Base-by-base conservation (phyloP, 2,888 invertebrate species). In the Melieria omissa region DNA sequence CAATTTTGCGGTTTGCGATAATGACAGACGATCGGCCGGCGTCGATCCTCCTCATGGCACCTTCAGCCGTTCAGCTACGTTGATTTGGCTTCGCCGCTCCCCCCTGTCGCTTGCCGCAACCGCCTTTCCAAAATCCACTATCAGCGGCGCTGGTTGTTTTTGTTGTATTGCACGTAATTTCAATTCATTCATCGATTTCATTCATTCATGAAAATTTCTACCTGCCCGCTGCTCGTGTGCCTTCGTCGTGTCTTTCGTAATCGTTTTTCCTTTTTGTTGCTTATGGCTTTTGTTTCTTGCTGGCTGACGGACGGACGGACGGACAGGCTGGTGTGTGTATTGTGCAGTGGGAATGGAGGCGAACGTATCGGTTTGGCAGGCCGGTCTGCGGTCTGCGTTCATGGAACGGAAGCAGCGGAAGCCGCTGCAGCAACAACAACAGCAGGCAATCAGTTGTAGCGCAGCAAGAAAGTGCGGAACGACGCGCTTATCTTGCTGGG, bases 111-210 rank as follows among this genome's bases (percentile, higher is more conserved):
- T 57, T 12, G 29, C 29, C 29, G 29, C 29, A 29, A 29, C 29
- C 2, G 29, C 29, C 29, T 44, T 66, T 49, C 47, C 42, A 58
- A 58, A 29, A 3, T 42, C 5, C 10, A 16, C 58, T 10, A 58
- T 8, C 14, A n/a, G 9, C 63, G 14, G 60, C 58, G 57, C 45
- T 47, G 44, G 10, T 9, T 62, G 41, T 44, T 55, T n/a, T 44
- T 42, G 76, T 76, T 70, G 74, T 64, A 54, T 72, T 63, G 67
- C 80, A 83, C 83, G 82, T 81, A 82, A 80, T 78, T 77, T 78
- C 82, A 78, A 78, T 80, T 83, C 84, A 82, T 83, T 83, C 79
- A 83, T 81, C 77, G 78, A 78, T 76, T 71, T 65, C 71, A 73
- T 74, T 74, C 74, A 74, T 72, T 67, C 67, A 67, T 60, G 60